A percentile compares a stretch with the other conserved stretches of the same genome.
Conservation (phyloP, 1,140 invertebrate species). For the Monomorium pharaonis region DNA sequence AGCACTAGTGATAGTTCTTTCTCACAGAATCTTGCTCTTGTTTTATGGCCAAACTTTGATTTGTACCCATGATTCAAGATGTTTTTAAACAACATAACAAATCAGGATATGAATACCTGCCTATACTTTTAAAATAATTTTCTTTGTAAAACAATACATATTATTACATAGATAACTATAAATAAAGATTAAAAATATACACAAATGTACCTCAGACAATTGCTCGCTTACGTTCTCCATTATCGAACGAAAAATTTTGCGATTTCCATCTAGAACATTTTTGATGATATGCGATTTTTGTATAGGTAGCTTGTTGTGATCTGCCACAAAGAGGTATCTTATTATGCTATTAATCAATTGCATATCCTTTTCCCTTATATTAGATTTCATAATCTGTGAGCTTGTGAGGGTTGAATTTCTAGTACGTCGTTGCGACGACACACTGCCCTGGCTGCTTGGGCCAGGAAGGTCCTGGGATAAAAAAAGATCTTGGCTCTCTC, state of each 20-base stretch:
- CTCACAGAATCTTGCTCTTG: too few species aligned
- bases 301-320: conserved; percentile 65
- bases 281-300: conserved; percentile 70
- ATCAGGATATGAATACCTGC: too few species aligned
- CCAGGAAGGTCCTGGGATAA: background rate
- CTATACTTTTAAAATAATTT: background rate
- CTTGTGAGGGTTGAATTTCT: too few species aligned
- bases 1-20: too few species aligned
- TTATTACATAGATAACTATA: background rate
- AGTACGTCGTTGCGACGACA: background rate
- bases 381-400: background rate
- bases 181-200: background rate
- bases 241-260: conserved; percentile 61
- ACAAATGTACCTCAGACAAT: conserved; percentile 67
- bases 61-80: too few species aligned
- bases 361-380: conserved; percentile 35
- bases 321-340: conserved; percentile 70
- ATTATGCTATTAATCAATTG: conserved; percentile 44
- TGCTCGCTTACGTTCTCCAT: conserved; percentile 56
- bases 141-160: background rate
- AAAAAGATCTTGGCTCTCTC: background rate
- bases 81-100: too few species aligned
- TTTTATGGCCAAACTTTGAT: too few species aligned
- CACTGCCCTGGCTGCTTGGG: background rate
- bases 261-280: conserved; percentile 44